Evolutionary conservation across 1,140 invertebrate species (phyloP), one percentile per base, ranked within the genome.

Genomic region (Euwallacea similis): DNA sequence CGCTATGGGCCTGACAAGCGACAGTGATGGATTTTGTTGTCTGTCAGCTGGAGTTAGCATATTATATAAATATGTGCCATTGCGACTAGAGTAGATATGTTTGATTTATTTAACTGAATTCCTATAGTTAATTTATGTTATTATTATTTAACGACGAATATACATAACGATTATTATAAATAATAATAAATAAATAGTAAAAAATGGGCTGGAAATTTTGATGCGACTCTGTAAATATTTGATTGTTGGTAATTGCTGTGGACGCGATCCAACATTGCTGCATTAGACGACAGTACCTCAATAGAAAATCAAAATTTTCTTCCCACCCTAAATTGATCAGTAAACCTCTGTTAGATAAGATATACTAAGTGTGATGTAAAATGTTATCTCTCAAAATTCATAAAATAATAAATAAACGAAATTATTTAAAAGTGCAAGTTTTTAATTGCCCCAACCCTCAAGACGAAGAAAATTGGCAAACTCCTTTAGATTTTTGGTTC

Each of bases 381-480:
- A 80, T 81, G 80, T 81, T 81, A 80, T 74, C 77, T 76, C 79
- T 82, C 80, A 80, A 82, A 80, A 81, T 80, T 81, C 75, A 79
- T 76, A 79, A 80, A 82, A 81, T 80, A 75, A 79, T 76, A 79
- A 33, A 80, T 79, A 82, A 81, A 79, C 74, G 71, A 77, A 79
- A 78, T 76, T 76, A 79, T 75, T 77, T 73, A 70, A 73, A 75
- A 63, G 62, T 74, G 58, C 63, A 72, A 77, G 78, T 79, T 69
- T 75, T 73, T 53, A 11, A 63, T 41, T 42, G 8, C 15, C 44
- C 63, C 64, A 21, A 47, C 43, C 44, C 46, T 42, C 13, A 64
- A 55, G 11, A 46, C 33, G 6, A 71, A 44, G 46, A 70, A 66
- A 70, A 76, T 77, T 77, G 69, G 74, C 73, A 74, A 73, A 71